Conservation (phyloP, 2,113 vertebrate species). For the Mionectes macconnelli region DNA sequence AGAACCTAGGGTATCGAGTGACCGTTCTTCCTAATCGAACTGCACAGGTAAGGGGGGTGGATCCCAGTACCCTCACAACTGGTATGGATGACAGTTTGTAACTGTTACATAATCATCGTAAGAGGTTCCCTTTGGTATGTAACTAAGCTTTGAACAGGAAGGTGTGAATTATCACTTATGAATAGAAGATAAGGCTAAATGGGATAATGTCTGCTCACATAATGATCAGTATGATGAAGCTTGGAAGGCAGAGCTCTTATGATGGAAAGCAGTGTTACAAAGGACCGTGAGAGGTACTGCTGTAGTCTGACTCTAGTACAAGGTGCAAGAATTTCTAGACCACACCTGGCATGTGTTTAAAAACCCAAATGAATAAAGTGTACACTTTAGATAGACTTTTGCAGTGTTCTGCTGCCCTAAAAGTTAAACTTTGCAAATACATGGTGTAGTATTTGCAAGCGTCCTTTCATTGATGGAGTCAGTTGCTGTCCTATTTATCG, state of each 20-base stretch:
- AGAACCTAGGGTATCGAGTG: constrained; percentile 85
- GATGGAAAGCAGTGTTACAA: background rate
- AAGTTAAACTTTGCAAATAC: background rate
- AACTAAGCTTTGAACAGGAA: background rate
- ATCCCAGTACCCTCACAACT: background rate
- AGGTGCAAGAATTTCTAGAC: background rate
- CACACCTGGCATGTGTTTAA: background rate
- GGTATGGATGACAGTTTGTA: background rate
- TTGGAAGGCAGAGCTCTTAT: background rate
- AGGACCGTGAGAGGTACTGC: background rate
- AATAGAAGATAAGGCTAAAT: background rate
- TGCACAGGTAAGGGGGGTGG: constrained; percentile 76
- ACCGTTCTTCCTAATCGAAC: constrained; percentile 78
- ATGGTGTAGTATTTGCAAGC: background rate
- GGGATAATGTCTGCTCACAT: background rate
- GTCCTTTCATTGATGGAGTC: background rate
- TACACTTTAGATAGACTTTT: background rate
- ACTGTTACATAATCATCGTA: background rate
- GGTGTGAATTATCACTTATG: background rate
- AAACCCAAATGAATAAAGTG: background rate
- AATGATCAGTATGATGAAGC: background rate
- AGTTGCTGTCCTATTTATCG: background rate
- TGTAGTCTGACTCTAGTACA: background rate
- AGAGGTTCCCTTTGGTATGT: background rate
- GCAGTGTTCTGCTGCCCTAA: background rate